Evolutionary conservation across 1,140 invertebrate species (phyloP).

Genomic region (Stegodyphus mimosarum): DNA sequence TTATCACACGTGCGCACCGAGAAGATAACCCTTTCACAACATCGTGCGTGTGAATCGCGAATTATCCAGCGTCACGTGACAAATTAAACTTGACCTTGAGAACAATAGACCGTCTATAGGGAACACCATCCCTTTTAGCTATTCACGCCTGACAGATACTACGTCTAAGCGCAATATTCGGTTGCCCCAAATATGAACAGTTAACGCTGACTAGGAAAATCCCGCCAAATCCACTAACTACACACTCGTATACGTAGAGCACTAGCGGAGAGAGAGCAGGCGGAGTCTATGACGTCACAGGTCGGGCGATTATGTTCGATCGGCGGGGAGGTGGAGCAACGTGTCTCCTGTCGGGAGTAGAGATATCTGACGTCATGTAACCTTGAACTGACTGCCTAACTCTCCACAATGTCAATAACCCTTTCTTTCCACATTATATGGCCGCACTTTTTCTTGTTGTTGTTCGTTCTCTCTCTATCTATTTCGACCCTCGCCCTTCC

Average conservation of each 20-base stretch:
- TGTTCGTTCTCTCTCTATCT: background rate
- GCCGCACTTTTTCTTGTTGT: constrained; percentile 34
- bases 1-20: too few species aligned
- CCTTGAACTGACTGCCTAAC: constrained; percentile 45
- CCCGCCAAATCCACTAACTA: background rate
- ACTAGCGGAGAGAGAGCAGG: constrained; percentile 12
- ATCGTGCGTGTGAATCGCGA: too few species aligned
- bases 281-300: constrained; percentile 50
- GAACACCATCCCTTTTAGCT: background rate
- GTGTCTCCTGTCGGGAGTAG: constrained; percentile 11
- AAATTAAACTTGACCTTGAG: constrained; percentile 49
- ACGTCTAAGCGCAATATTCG: background rate
- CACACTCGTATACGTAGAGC: too few species aligned
- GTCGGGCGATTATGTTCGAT: constrained; percentile 55
- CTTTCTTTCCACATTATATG: constrained; percentile 46
- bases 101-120: constrained; percentile 14
- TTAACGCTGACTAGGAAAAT: background rate
- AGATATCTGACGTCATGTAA: constrained; percentile 46
- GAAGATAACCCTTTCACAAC: too few species aligned
- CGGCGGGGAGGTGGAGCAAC: constrained; percentile 41
- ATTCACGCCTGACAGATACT: background rate
- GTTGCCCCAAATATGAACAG: background rate
- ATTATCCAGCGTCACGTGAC: too few species aligned
- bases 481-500: background rate
- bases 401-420: constrained; percentile 54